phyloP scores from a whole-genome alignment of 2,888 invertebrate genomes.

The Malthinus seriepunctatus region DNA sequence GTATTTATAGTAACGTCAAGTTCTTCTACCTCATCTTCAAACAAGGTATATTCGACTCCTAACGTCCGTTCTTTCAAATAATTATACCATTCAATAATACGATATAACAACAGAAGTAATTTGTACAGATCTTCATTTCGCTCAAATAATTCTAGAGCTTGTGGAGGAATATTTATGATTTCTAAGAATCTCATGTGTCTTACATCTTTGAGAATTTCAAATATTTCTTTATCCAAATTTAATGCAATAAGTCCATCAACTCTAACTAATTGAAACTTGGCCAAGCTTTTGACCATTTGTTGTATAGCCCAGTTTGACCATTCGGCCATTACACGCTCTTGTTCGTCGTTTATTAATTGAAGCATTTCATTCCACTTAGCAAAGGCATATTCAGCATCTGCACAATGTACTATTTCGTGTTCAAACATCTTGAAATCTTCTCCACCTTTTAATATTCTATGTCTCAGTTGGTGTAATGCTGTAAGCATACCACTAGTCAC shows the following conservation, averaged over 20 bases:
- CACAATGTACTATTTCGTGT: constrained; percentile 62
- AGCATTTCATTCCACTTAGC: constrained; percentile 71
- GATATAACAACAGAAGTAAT: constrained; percentile 51
- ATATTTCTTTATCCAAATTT: constrained; percentile 73
- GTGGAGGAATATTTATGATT: constrained; percentile 62
- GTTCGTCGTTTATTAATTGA: constrained; percentile 64
- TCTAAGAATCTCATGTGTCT: constrained; percentile 66
- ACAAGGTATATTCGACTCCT: constrained; percentile 75
- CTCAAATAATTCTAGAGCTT: constrained; percentile 66
- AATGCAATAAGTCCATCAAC: constrained; percentile 59
- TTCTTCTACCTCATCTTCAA: constrained; percentile 73
- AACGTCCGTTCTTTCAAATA: constrained; percentile 73
- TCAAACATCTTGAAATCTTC: constrained; percentile 67
- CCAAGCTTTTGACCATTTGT: constrained; percentile 65
- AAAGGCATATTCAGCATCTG: constrained; percentile 59
- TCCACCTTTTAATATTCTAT: constrained; percentile 62
- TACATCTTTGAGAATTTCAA: constrained; percentile 77
- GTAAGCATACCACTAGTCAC: constrained; percentile 76
- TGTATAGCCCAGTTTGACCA: constrained; percentile 72
- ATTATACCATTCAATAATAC: constrained; percentile 84
- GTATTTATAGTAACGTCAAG: constrained; percentile 72
- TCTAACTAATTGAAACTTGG: constrained; percentile 63
- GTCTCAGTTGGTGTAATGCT: constrained; percentile 67
- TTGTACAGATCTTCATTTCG: constrained; percentile 69
- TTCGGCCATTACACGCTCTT: constrained; percentile 64